These are phyloP conservation scores for Neria commutata DNA, from an alignment of 2,888 invertebrate genomes.

Conservation along the genomic window DNA sequence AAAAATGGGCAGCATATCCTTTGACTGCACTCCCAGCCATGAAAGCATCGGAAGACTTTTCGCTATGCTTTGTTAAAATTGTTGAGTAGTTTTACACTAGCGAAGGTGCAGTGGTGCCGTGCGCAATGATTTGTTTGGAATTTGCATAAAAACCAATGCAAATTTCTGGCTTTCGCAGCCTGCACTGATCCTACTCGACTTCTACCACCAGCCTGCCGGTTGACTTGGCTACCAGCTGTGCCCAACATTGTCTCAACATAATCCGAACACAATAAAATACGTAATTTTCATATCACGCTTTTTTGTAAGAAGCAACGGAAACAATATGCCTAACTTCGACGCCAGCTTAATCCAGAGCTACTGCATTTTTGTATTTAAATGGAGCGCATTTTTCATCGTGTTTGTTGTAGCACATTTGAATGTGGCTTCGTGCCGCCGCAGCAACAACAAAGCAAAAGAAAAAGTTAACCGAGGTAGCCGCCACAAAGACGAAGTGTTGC, in stretches of 20 bases:
- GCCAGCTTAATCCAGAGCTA: background rate
- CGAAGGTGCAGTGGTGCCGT: background rate
- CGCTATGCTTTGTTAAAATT: too few relatives aligned
- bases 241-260: slow-evolving; percentile 9
- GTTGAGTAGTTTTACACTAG: too few relatives aligned
- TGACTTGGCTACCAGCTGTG: background rate
- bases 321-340: background rate
- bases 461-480: too few relatives aligned
- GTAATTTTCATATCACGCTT: slow-evolving; percentile 17
- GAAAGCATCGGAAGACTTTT: background rate
- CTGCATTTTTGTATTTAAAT: background rate
- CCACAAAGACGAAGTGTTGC: slow-evolving; percentile 3
- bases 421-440: background rate
- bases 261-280: slow-evolving; percentile 15
- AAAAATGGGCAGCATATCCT: too few relatives aligned
- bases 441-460: background rate
- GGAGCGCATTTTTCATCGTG: background rate
- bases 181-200: background rate
- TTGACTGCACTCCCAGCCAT: too few relatives aligned
- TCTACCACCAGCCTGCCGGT: background rate
- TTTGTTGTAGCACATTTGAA: background rate
- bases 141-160: slow-evolving; percentile 15
- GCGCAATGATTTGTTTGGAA: slow-evolving; percentile 15
- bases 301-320: background rate
- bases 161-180: background rate